These are phyloP conservation scores for Phymorhynchus buccinoides DNA, from an alignment of 1,140 invertebrate species.

Conservation along the genomic window DNA sequence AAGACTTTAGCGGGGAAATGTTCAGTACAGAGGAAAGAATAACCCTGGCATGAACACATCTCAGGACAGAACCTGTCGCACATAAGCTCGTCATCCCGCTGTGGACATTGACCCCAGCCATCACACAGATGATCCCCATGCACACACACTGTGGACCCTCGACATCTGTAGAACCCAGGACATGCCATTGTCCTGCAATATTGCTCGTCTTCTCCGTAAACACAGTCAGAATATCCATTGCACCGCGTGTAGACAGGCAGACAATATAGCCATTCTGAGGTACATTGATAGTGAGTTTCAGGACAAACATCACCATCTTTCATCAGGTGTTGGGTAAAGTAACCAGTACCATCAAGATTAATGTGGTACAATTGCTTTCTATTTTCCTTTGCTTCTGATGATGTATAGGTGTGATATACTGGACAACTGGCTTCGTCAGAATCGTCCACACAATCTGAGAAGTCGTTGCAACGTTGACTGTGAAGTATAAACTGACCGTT, in stretches of 20 bases:
- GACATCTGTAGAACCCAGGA: conserved; percentile 33
- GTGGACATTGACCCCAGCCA: conserved; percentile 37
- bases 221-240: conserved; percentile 24
- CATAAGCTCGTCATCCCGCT: conserved; percentile 41
- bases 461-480: not conserved
- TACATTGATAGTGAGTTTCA: conserved; percentile 15
- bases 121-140: conserved; percentile 26
- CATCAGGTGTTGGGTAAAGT: not conserved
- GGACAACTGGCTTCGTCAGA: not conserved
- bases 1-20: not conserved
- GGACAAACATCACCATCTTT: not conserved
- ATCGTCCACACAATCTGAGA: not conserved
- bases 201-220: not conserved
- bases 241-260: conserved; percentile 9
- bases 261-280: not conserved
- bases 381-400: not conserved
- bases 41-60: conserved; percentile 40
- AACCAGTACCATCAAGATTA: not conserved
- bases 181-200: conserved; percentile 12
- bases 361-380: not conserved
- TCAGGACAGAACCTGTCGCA: conserved; percentile 43
- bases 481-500: not conserved
- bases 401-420: not conserved
- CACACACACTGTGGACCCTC: conserved; percentile 29
- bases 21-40: not conserved